Evolutionary conservation across 2,888 invertebrate species (phyloP).

Genomic region (Listrodromus nycthemerus): DNA sequence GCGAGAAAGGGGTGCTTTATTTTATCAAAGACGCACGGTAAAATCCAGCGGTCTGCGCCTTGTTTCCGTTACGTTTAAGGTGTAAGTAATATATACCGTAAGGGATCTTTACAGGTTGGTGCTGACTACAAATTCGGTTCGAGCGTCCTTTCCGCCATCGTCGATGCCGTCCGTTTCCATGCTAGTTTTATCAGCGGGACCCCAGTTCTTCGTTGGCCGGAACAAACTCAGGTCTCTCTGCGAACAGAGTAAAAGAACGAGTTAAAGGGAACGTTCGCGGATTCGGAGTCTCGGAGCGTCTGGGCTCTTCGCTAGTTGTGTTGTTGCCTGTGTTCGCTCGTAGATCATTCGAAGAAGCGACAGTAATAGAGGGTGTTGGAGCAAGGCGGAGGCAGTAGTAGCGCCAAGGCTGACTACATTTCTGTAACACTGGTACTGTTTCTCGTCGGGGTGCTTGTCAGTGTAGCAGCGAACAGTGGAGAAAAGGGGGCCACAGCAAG

Average conservation of each 20-base stretch:
- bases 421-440: background rate
- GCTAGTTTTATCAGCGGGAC: conserved; percentile 69
- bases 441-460: conserved; percentile 26
- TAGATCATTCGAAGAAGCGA: conserved; percentile 54
- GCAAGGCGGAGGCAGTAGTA: background rate
- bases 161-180: conserved; percentile 43
- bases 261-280: conserved; percentile 15
- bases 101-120: conserved; percentile 49
- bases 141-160: conserved; percentile 53
- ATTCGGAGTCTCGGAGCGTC: conserved; percentile 40
- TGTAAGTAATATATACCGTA: background rate
- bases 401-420: background rate
- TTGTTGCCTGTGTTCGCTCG: conserved; percentile 14
- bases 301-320: conserved; percentile 14
- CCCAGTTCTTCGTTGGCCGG: conserved; percentile 74
- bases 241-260: conserved; percentile 63
- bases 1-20: conserved; percentile 47
- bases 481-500: background rate
- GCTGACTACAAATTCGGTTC: conserved; percentile 45
- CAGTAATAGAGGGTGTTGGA: conserved; percentile 47
- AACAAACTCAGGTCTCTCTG: conserved; percentile 76
- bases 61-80: conserved; percentile 9
- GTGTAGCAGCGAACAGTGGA: background rate
- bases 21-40: conserved; percentile 46
- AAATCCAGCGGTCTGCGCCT: conserved; percentile 8